Evolutionary conservation across 2,797 vertebrate species (phyloP).

Genomic region (Salmo trutta): DNA sequence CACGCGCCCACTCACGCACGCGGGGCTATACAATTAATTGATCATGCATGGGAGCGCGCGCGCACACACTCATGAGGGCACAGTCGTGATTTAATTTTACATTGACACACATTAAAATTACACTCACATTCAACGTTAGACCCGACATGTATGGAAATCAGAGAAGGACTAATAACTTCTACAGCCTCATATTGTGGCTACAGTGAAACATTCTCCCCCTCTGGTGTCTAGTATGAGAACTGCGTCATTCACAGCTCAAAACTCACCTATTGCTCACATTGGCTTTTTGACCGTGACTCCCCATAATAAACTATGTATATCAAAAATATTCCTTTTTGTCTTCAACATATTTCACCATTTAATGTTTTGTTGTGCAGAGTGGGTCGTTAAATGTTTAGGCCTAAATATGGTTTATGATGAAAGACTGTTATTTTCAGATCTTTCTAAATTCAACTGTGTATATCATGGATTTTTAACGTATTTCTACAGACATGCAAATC

Average conservation of each 20-base stretch:
- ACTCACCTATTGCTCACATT: background rate
- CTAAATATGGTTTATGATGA: background rate
- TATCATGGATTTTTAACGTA: background rate
- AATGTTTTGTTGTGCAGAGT: too few species aligned
- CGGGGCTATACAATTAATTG: background rate
- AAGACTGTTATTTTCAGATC: background rate
- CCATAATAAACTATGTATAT: background rate
- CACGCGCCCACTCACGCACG: slow-evolving; percentile 12
- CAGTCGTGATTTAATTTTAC: background rate
- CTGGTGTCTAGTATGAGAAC: slow-evolving; percentile 27
- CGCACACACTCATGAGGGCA: background rate
- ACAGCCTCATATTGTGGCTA: background rate
- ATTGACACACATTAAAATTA: background rate
- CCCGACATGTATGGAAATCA: fast-evolving
- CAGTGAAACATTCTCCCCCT: slow-evolving; percentile 12
- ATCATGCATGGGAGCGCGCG: background rate
- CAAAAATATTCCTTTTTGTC: too few species aligned
- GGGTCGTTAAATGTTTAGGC: background rate
- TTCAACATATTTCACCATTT: too few species aligned
- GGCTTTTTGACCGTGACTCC: background rate
- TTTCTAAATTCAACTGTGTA: background rate
- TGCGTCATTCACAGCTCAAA: background rate
- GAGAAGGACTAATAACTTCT: background rate
- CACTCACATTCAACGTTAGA: background rate
- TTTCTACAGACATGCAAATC: background rate